phyloP scores from a whole-genome alignment of 2,888 invertebrate species.

The Dynastes maya region DNA sequence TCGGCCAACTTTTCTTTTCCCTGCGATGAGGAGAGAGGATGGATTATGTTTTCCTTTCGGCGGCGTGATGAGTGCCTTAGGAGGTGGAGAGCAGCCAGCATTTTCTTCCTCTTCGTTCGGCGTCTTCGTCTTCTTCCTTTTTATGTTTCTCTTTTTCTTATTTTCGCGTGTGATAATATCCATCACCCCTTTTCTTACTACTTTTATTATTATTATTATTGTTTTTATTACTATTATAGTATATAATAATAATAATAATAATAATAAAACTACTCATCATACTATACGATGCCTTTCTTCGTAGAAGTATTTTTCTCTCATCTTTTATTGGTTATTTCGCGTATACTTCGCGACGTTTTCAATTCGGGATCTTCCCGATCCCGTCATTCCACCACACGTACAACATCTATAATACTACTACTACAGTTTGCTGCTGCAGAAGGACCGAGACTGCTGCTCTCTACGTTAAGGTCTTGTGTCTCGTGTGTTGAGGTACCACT shows the following conservation, averaged over 20 bases:
- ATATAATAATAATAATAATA: too few relatives aligned
- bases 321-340: conserved; percentile 6
- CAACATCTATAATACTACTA: background rate
- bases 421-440: conserved; percentile 36
- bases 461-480: conserved; percentile 45
- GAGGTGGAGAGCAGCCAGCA: conserved; percentile 40
- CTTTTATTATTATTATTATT: conserved; percentile 10
- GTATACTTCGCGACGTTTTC: too few relatives aligned
- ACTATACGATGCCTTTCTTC: too few relatives aligned
- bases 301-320: background rate
- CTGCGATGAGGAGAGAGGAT: conserved; percentile 67
- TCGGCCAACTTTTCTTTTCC: conserved; percentile 64
- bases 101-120: conserved; percentile 42
- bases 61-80: conserved; percentile 54
- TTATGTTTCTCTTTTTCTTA: conserved; percentile 38
- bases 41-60: conserved; percentile 71
- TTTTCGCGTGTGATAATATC: conserved; percentile 22
- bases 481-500: conserved; percentile 44
- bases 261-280: too few relatives aligned
- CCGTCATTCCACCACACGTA: conserved; percentile 17
- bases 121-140: conserved; percentile 36
- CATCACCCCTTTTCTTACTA: conserved; percentile 48
- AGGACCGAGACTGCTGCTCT: conserved; percentile 44
- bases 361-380: conserved; percentile 27
- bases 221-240: background rate